These are phyloP conservation scores for Serilophus lunatus DNA, from an alignment of 2,113 vertebrate genomes.

Conservation along the genomic window DNA sequence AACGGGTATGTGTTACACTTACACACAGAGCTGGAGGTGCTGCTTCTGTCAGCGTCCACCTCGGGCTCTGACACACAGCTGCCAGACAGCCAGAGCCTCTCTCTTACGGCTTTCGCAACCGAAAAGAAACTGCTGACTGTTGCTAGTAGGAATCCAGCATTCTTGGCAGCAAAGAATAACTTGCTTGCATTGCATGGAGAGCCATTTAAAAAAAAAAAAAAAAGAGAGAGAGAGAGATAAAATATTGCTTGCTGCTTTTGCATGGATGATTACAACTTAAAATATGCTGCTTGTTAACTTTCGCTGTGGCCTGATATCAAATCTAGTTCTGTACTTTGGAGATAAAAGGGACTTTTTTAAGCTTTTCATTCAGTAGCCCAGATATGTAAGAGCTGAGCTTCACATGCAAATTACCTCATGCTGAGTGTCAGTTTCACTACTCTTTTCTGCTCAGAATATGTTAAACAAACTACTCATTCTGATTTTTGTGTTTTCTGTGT, in stretches of 20 bases:
- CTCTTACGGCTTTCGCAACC: background rate
- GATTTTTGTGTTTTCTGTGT: background rate
- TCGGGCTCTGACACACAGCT: background rate
- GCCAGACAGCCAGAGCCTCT: background rate
- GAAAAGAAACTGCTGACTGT: background rate
- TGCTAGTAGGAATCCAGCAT: background rate
- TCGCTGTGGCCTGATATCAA: background rate
- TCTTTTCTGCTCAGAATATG: background rate
- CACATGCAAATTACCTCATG: background rate
- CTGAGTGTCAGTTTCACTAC: background rate
- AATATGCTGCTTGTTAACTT: background rate
- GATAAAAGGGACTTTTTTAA: background rate
- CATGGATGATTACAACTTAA: background rate
- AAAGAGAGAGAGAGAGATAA: background rate
- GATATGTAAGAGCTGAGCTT: background rate
- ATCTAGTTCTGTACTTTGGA: background rate
- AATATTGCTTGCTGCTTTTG: background rate
- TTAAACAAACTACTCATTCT: background rate
- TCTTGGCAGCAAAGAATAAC: background rate
- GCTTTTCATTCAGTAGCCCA: background rate
- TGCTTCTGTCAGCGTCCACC: background rate
- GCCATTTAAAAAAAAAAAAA: background rate
- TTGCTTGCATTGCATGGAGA: background rate
- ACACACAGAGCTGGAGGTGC: background rate
- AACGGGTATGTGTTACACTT: rapidly evolving